Conservation (phyloP, 1,140 invertebrate genomes). For the Doryteuthis pealeii region DNA sequence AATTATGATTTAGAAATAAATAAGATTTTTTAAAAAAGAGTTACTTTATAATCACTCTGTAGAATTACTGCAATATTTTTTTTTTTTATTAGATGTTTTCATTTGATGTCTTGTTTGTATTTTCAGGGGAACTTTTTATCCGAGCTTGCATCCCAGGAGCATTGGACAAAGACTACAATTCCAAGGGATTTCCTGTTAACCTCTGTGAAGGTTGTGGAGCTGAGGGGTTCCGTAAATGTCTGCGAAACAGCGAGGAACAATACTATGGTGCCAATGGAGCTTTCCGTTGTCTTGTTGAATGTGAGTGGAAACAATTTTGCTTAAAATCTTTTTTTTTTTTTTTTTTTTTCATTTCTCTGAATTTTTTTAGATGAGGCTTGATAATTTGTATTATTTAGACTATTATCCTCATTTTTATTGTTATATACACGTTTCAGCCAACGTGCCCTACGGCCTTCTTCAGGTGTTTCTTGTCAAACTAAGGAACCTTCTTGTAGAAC, state of each 20-base stretch:
- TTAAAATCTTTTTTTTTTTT: not conserved
- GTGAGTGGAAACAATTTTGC: slow-evolving; percentile 38
- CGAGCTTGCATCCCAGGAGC: slow-evolving; percentile 90
- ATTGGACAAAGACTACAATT: slow-evolving; percentile 77
- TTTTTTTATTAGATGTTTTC: too few relatives aligned
- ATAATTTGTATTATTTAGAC: too few relatives aligned
- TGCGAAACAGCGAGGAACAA: slow-evolving; percentile 81
- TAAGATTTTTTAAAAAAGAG: too few relatives aligned
- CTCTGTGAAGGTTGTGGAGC: slow-evolving; percentile 94
- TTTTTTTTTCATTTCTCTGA: slow-evolving; percentile 9
- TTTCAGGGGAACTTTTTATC: slow-evolving; percentile 77
- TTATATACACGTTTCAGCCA: too few relatives aligned
- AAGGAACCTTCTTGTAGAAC: too few relatives aligned
- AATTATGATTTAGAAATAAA: too few relatives aligned
- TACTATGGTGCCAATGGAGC: slow-evolving; percentile 89
- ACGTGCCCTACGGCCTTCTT: too few relatives aligned
- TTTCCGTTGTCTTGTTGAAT: slow-evolving; percentile 90
- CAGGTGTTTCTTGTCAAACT: too few relatives aligned
- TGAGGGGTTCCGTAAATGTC: slow-evolving; percentile 77
- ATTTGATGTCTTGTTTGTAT: slow-evolving; percentile 2
- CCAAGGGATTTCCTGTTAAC: slow-evolving; percentile 70
- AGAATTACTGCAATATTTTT: too few relatives aligned
- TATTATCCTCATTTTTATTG: too few relatives aligned
- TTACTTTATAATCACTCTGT: too few relatives aligned
- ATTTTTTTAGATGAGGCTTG: too few relatives aligned